These are phyloP conservation scores for Allacma fusca DNA, from an alignment of 2,888 invertebrate species.

Conservation along the genomic window DNA sequence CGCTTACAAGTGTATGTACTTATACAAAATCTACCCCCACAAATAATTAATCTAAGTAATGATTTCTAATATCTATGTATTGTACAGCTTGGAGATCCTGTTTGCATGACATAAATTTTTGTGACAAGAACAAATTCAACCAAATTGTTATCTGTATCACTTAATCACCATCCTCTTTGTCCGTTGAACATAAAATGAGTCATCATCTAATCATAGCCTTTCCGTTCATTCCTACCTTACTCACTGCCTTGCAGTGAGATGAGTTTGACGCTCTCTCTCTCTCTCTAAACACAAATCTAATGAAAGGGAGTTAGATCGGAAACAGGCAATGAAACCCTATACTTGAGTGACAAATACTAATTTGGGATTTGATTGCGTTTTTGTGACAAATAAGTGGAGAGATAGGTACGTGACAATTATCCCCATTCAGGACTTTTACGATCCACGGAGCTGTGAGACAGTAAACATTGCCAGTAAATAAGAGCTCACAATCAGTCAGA, in stretches of 20 bases:
- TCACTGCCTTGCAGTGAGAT: background rate
- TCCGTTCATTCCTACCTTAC: background rate
- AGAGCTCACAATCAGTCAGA: background rate
- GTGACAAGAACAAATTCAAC: conserved; percentile 14
- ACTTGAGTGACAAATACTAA: background rate
- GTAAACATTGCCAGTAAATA: background rate
- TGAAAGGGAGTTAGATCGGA: conserved; percentile 14
- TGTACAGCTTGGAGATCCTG: background rate
- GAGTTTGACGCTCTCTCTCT: conserved; percentile 5
- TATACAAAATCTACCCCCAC: too few relatives aligned
- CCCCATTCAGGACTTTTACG: background rate
- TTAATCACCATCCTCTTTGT: conserved; percentile 10
- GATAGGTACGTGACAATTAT: conserved; percentile 13
- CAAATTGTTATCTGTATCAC: conserved; percentile 12
- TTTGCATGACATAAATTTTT: conserved; percentile 12
- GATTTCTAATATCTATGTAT: too few relatives aligned
- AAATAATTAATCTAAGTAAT: too few relatives aligned
- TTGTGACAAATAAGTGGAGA: background rate
- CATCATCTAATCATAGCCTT: conserved; percentile 6
- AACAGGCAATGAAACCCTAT: background rate
- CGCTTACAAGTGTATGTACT: too few relatives aligned
- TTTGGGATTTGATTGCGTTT: background rate
- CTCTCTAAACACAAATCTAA: background rate
- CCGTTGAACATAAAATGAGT: conserved; percentile 2
- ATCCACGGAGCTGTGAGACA: background rate